Conservation (phyloP, 2,797 vertebrate species). For the Tragelaphus eurycerus region DNA sequence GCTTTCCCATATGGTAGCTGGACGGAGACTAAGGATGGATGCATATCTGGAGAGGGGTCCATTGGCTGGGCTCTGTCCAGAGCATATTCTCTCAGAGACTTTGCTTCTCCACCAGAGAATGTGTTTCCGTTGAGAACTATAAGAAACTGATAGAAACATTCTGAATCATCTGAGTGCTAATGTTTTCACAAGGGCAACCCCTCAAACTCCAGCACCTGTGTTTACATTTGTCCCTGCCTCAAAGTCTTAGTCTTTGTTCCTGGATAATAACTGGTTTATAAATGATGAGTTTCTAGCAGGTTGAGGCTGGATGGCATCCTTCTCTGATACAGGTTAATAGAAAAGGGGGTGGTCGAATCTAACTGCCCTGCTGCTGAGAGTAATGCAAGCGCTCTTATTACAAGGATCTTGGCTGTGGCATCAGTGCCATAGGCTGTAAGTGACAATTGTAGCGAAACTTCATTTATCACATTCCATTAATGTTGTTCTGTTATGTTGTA, state of each 20-base stretch:
- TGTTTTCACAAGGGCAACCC: not conserved
- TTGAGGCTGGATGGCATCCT: not conserved
- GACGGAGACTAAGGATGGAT: not conserved
- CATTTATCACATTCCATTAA: not conserved
- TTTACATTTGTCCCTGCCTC: not conserved
- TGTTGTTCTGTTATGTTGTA: not conserved
- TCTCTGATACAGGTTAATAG: not conserved
- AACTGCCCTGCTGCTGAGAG: not conserved
- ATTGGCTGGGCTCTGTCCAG: accelerated
- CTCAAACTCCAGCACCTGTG: not conserved
- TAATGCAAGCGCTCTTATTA: accelerated
- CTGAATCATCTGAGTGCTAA: not conserved
- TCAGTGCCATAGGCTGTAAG: no score
- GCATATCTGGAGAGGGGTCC: not conserved
- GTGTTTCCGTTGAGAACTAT: not conserved
- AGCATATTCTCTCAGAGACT: not conserved
- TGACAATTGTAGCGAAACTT: not conserved
- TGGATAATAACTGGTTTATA: not conserved
- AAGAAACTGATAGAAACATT: not conserved
- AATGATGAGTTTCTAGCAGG: not conserved
- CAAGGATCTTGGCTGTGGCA: not conserved
- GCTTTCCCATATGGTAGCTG: not conserved
- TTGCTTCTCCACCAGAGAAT: not conserved
- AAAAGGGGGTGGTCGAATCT: not conserved
- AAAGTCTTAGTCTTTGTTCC: not conserved